phyloP scores from a whole-genome alignment of 1,140 invertebrate species.

The Drosophila watanabei region DNA sequence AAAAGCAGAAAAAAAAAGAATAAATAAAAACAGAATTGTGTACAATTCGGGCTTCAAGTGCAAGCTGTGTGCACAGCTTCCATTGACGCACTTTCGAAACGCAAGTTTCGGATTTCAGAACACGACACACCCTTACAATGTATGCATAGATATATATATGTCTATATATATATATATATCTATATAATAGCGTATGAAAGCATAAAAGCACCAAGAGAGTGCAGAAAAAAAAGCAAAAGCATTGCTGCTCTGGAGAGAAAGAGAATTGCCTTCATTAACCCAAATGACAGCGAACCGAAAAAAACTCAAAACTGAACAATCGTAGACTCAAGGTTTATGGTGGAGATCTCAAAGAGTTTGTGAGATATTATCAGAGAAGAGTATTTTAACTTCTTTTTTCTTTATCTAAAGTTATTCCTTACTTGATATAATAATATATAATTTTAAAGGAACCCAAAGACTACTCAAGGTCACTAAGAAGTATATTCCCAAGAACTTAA shows the following conservation, averaged over 20 bases:
- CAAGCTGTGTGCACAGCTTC: slow-evolving; percentile 39
- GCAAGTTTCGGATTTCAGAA: slow-evolving; percentile 62
- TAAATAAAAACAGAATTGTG: slow-evolving; percentile 2
- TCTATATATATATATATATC: background rate
- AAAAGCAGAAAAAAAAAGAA: background rate
- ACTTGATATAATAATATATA: too few relatives aligned
- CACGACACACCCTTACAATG: slow-evolving; percentile 3
- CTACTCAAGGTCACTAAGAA: too few relatives aligned
- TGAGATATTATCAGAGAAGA: background rate
- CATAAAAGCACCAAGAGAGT: background rate
- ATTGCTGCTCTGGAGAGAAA: background rate
- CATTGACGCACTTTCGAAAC: slow-evolving; percentile 66
- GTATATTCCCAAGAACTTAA: too few relatives aligned
- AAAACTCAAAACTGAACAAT: background rate
- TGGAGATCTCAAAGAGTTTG: background rate
- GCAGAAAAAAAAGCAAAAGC: slow-evolving; percentile 2
- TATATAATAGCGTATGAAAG: slow-evolving; percentile 5
- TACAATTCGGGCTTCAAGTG: slow-evolving; percentile 57
- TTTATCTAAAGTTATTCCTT: too few relatives aligned
- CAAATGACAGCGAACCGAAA: slow-evolving; percentile 13
- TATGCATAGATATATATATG: background rate
- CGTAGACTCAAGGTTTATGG: slow-evolving; percentile 6
- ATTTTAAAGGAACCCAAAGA: too few relatives aligned
- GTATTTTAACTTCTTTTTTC: background rate
- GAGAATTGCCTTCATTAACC: slow-evolving; percentile 38